Evolutionary conservation across 2,797 vertebrate species (phyloP).

Genomic region (Acrocephalus scirpaceus): DNA sequence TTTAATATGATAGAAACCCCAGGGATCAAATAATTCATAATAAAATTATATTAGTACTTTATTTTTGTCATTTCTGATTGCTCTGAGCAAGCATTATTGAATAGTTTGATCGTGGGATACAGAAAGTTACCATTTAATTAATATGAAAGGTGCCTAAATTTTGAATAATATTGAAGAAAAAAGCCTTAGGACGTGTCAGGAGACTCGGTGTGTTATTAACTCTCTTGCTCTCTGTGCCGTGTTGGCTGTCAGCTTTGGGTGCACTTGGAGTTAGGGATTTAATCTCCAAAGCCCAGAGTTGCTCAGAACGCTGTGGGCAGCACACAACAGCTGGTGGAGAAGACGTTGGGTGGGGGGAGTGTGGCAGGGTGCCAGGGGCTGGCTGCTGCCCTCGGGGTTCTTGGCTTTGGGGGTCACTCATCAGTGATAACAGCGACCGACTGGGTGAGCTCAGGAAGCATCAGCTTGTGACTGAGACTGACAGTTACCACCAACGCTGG

Average conservation of each 20-base stretch:
- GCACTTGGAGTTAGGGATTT: background rate
- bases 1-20: slow-evolving; percentile 70
- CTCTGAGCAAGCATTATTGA: slow-evolving; percentile 62
- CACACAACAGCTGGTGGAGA: background rate
- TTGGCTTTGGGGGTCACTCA: background rate
- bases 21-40: slow-evolving; percentile 65
- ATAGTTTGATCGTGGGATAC: slow-evolving; percentile 55
- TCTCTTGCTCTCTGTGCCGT: background rate
- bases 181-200: slow-evolving; percentile 40
- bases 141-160: slow-evolving; percentile 60
- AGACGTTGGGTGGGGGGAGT: fast-evolving
- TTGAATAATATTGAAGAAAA: slow-evolving; percentile 63
- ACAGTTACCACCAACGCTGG: background rate
- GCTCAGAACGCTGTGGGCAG: background rate
- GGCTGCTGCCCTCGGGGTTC: background rate
- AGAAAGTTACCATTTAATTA: slow-evolving; percentile 72
- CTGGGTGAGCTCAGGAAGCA: background rate
- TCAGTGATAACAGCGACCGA: background rate
- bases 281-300: background rate
- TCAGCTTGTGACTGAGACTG: background rate
- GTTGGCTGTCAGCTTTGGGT: slow-evolving; percentile 22
- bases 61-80: slow-evolving; percentile 66
- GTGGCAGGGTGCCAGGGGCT: background rate
- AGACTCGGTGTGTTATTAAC: slow-evolving; percentile 47
- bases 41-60: slow-evolving; percentile 69